Percentiles rank a stretch among this genome's conserved stretches.
phyloP scores from a whole-genome alignment of 2,797 vertebrate species.

The Streptopelia turtur region DNA sequence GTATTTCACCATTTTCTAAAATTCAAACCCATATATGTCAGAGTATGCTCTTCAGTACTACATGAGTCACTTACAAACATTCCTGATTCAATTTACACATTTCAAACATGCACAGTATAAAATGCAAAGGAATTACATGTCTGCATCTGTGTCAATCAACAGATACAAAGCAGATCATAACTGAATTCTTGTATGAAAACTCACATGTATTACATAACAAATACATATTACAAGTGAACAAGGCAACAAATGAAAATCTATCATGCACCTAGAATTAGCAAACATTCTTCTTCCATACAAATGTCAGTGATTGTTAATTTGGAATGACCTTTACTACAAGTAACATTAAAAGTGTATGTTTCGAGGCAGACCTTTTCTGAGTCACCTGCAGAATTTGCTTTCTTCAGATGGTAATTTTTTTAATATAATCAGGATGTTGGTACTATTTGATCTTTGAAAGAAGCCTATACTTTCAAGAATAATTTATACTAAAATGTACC shows the following conservation, averaged over 20 bases:
- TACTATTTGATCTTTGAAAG: neutral
- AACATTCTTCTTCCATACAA: neutral
- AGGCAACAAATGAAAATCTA: neutral
- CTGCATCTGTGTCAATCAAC: neutral
- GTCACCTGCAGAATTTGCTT: conserved; percentile 19
- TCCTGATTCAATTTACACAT: neutral
- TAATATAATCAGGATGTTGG: neutral
- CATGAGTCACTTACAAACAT: neutral
- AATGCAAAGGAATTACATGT: neutral
- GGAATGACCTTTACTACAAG: neutral
- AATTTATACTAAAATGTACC: neutral
- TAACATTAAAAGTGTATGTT: conserved; percentile 17
- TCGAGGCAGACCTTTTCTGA: conserved; percentile 45
- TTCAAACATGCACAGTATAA: neutral
- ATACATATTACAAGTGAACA: neutral
- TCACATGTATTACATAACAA: neutral
- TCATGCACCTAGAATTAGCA: neutral
- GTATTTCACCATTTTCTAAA: neutral
- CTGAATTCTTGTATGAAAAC: neutral
- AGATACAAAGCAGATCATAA: neutral
- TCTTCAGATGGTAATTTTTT: neutral
- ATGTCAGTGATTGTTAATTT: neutral
- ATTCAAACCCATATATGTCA: neutral
- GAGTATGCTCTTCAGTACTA: neutral
- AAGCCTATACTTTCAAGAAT: neutral